Percentiles rank a stretch among this genome's conserved stretches.
phyloP scores from a whole-genome alignment of 2,888 invertebrate genomes.

The Pachymerium ferrugineum region DNA sequence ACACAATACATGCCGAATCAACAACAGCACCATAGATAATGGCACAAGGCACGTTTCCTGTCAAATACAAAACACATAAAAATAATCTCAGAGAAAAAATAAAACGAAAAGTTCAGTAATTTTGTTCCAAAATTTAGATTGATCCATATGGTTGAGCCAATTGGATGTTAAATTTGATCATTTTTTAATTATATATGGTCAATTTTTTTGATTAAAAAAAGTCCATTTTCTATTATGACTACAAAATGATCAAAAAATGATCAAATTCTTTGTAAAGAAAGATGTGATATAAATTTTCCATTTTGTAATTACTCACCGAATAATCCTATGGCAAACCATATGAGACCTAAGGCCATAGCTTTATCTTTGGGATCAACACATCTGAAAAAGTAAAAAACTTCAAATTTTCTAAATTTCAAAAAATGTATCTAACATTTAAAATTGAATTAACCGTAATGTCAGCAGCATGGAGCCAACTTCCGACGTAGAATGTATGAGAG shows the following conservation, averaged over 20 bases:
- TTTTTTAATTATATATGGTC: too few species aligned
- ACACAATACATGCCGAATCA: slow-evolving; percentile 82
- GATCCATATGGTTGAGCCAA: too few species aligned
- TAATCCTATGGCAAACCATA: slow-evolving; percentile 86
- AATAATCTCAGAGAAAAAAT: too few species aligned
- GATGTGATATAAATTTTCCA: too few species aligned
- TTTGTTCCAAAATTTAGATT: too few species aligned
- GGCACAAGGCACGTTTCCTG: slow-evolving; percentile 87
- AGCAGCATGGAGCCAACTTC: slow-evolving; percentile 87
- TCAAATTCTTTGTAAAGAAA: too few species aligned
- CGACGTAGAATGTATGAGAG: slow-evolving; percentile 86
- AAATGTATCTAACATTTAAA: background rate
- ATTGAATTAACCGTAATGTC: slow-evolving; percentile 56
- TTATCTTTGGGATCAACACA: slow-evolving; percentile 89
- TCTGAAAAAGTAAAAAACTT: slow-evolving; percentile 47
- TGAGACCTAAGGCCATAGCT: slow-evolving; percentile 89
- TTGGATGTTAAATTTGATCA: too few species aligned
- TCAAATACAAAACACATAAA: too few species aligned
- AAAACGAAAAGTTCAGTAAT: too few species aligned
- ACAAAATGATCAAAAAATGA: too few species aligned
- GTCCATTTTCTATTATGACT: too few species aligned
- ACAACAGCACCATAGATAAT: slow-evolving; percentile 88
- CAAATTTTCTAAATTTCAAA: background rate
- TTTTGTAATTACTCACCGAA: slow-evolving; percentile 57
- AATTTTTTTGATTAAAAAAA: too few species aligned